Base-by-base conservation (phyloP, 2,113 vertebrate genomes). In the Procavia capensis region DNA sequence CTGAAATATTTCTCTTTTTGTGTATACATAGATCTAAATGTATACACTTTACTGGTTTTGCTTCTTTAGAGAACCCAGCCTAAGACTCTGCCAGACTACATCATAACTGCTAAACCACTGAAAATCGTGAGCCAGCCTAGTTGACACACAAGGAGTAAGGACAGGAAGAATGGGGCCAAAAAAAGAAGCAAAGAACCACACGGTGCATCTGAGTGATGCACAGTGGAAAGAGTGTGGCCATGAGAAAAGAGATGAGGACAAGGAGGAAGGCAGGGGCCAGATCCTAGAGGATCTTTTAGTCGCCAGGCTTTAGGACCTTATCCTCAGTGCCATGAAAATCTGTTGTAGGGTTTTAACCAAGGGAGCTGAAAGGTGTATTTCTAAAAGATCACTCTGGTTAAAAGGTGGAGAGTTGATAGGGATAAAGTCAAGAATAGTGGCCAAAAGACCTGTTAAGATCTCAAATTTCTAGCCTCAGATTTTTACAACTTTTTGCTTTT, bases 171-270 rank as follows among this genome's bases (percentile, higher is more conserved):
- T 50, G 10, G 6, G 59, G 9, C 31, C 75, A 24, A 19, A 8
- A 29, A 4, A 39, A 34, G 47, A 31, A 61, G 9, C 14, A 14
- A 74, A 68, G 50, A 45, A 70, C 4, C 27, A 5, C 1, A 0
- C 20, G 24, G 45, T 14, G 5, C 31, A 2, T 1, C 39, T 14
- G 7, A n/a, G 41, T 22, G 76, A 16, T 1, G 16, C 39, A n/a
- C 66, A 47, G 24, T 2, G 11, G 9, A 11, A 16, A 39, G 24
- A 47, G 2, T 13, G 8, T 16, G 22, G 0, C 5, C 47, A 3
- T 1, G 17, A 74, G 6, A 31, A 25, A 24, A 20, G 22, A 6
- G 17, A 7, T 47, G 5, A 74, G n/a, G 19, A 5, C 17, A 20
- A 10, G 4, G 22, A 70, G 1, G 3, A 14, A 24, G 31, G 6